These are phyloP conservation scores for Phoxinus phoxinus DNA, from an alignment of 2,113 vertebrate genomes.

Conservation along the genomic window DNA sequence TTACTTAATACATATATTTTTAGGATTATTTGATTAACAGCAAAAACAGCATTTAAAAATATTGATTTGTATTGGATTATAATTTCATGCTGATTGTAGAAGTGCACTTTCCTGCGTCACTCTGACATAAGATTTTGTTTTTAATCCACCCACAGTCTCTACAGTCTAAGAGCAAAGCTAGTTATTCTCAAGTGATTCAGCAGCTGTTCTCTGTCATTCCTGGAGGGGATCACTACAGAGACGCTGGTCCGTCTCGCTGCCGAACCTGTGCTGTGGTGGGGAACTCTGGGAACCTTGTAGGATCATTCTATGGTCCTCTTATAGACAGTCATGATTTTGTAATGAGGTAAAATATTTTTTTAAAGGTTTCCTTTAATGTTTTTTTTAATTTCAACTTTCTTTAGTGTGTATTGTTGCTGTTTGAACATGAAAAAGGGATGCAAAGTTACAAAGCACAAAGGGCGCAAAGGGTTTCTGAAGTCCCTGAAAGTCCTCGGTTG, in stretches of 20 bases:
- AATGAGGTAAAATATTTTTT: constrained; percentile 80
- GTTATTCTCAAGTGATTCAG: constrained; percentile 76
- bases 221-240: constrained; percentile 71
- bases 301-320: constrained; percentile 81
- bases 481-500: too few species aligned
- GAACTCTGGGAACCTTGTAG: constrained; percentile 91
- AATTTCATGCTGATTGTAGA: not conserved
- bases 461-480: too few species aligned
- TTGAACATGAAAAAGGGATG: too few species aligned
- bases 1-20: too few species aligned
- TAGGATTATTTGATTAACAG: too few species aligned
- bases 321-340: constrained; percentile 87
- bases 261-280: constrained; percentile 89
- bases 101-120: not conserved
- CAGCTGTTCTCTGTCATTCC: constrained; percentile 86
- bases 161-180: constrained; percentile 77
- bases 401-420: too few species aligned
- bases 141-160: constrained; percentile 71
- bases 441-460: too few species aligned
- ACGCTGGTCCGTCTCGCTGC: constrained; percentile 74
- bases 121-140: not conserved
- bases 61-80: not conserved
- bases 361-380: too few species aligned
- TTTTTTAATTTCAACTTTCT: too few species aligned
- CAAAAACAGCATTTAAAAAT: too few species aligned